Conservation (phyloP, 2,113 vertebrate species). For the Paradisaea rubra region DNA sequence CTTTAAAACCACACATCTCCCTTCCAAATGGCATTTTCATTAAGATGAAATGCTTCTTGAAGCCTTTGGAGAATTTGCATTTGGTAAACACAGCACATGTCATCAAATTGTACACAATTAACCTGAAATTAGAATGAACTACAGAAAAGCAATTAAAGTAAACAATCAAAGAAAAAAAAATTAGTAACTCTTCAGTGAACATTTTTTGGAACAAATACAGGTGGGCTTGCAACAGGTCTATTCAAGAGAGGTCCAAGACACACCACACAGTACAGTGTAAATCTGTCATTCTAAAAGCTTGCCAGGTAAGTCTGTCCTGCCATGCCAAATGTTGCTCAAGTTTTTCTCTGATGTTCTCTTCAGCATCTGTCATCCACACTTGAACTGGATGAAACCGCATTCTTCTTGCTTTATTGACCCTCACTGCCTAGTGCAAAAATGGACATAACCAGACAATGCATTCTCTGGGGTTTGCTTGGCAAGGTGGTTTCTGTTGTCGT, state of each 20-base stretch:
- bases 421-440: not conserved
- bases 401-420: not conserved
- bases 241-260: not conserved
- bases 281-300: not conserved
- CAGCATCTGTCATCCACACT: not conserved
- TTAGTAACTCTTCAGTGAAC: not conserved
- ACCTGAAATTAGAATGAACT: slow-evolving; percentile 8
- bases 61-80: not conserved
- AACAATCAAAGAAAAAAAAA: not conserved
- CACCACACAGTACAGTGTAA: fast-evolving
- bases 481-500: fast-evolving
- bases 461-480: not conserved
- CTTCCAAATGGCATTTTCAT: not conserved
- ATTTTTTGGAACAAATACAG: not conserved
- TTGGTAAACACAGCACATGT: not conserved
- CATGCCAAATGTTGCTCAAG: not conserved
- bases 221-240: not conserved
- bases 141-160: not conserved
- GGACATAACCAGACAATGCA: not conserved
- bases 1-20: not conserved
- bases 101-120: not conserved
- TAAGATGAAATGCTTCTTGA: not conserved
- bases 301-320: not conserved
- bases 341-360: not conserved
- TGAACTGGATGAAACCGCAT: not conserved